phyloP scores from a whole-genome alignment of 2,888 invertebrate species.

The Enchytraeus crypticus region DNA sequence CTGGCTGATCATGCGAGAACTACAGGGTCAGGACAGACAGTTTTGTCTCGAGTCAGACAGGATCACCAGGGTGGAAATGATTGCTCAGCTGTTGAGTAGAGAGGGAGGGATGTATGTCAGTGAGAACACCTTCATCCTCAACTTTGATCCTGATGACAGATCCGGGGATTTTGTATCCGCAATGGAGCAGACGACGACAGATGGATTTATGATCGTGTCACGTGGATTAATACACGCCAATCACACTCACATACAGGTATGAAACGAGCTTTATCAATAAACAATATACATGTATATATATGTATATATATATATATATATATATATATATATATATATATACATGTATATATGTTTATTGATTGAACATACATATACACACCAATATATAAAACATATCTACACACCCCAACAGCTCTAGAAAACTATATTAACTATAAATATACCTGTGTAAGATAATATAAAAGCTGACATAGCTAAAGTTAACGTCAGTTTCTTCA shows the following conservation, averaged over 20 bases:
- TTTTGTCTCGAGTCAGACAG: conserved; percentile 10
- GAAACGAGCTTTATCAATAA: no score
- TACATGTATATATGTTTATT: no score
- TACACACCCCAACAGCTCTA: no score
- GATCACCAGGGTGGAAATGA: conserved; percentile 10
- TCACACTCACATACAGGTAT: neutral
- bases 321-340: no score
- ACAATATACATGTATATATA: no score
- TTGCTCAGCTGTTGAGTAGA: conserved; percentile 27
- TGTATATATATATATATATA: no score
- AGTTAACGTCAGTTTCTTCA: no score
- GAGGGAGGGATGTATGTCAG: conserved; percentile 38
- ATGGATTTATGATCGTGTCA: conserved; percentile 23
- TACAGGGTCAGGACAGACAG: conserved; percentile 13
- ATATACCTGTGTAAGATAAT: no score
- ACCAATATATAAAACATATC: no score
- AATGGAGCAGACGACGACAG: conserved; percentile 7
- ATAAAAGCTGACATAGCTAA: no score
- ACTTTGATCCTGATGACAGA: conserved; percentile 16
- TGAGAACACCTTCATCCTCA: conserved; percentile 28
- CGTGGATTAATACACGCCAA: conserved; percentile 1
- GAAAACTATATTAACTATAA: no score
- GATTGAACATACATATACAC: no score
- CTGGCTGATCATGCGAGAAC: conserved; percentile 23
- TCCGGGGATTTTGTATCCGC: conserved; percentile 20